Evolutionary conservation across 2,113 vertebrate genomes (phyloP).

Genomic region (Addax nasomaculatus): DNA sequence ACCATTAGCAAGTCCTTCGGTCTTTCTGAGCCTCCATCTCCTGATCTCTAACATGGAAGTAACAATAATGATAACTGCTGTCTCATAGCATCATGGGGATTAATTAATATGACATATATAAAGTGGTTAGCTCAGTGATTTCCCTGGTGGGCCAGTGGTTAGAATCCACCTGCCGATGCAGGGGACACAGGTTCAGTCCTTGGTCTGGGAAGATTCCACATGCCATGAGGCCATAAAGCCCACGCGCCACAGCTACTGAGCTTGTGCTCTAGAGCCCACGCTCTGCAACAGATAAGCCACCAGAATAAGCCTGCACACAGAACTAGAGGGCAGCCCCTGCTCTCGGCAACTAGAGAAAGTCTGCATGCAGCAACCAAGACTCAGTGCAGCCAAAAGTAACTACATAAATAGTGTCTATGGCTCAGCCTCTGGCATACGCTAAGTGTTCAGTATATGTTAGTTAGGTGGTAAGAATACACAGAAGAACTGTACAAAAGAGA

Average conservation of each 20-base stretch:
- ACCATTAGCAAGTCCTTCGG: background rate
- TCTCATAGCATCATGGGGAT: background rate
- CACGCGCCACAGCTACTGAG: background rate
- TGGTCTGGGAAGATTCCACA: background rate
- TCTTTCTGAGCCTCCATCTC: background rate
- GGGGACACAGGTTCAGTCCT: background rate
- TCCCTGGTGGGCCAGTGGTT: background rate
- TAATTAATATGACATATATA: background rate
- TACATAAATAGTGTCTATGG: background rate
- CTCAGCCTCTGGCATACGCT: background rate
- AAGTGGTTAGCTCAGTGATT: background rate
- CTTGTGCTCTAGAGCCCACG: fast-evolving
- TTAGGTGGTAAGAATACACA: background rate
- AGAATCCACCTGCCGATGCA: background rate
- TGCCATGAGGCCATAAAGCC: background rate
- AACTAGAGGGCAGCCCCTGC: background rate
- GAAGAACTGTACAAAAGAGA: background rate
- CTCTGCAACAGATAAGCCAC: background rate
- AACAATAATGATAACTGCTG: background rate
- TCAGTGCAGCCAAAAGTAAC: background rate
- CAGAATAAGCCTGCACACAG: background rate
- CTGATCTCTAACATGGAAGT: background rate
- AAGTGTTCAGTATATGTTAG: background rate
- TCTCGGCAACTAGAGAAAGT: background rate
- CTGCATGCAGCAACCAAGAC: background rate